Percentiles rank a stretch among this genome's conserved stretches.
Evolutionary conservation across 2,888 invertebrate genomes (phyloP).

Genomic region (Syrphus vitripennis): DNA sequence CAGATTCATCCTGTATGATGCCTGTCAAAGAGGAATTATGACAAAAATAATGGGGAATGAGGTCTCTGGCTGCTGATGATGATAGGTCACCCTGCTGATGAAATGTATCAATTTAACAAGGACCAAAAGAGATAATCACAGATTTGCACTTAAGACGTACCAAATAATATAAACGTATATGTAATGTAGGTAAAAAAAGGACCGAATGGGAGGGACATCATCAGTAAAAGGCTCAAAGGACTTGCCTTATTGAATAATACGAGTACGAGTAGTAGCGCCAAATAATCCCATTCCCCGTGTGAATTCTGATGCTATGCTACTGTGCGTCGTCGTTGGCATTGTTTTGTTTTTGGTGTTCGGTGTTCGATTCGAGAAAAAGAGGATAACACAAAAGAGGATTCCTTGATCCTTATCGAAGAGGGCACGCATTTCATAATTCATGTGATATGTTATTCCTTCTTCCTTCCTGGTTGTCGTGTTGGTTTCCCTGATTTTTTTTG

Average conservation of each 20-base stretch:
- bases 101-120: constrained; percentile 71
- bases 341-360: too few species aligned
- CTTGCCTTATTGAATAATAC: constrained; percentile 44
- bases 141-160: constrained; percentile 67
- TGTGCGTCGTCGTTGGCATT: neutral
- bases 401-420: constrained; percentile 46
- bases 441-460: constrained; percentile 57
- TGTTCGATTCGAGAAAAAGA: neutral
- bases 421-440: constrained; percentile 69
- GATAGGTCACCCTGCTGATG: constrained; percentile 41
- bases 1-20: constrained; percentile 38
- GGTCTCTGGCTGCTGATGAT: neutral
- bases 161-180: neutral
- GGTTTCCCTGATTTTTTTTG: constrained; percentile 55
- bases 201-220: neutral
- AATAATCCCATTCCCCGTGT: constrained; percentile 70
- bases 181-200: neutral
- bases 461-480: constrained; percentile 64
- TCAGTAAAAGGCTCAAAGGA: constrained; percentile 13
- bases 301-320: constrained; percentile 64
- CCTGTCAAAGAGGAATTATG: constrained; percentile 57
- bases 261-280: constrained; percentile 70
- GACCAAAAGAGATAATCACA: constrained; percentile 67
- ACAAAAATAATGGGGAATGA: constrained; percentile 34
- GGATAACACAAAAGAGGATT: constrained; percentile 32